Percentiles rank a stretch among this genome's conserved stretches.
phyloP scores from a whole-genome alignment of 1,140 invertebrate genomes.

The Tetramorium simillimum region DNA sequence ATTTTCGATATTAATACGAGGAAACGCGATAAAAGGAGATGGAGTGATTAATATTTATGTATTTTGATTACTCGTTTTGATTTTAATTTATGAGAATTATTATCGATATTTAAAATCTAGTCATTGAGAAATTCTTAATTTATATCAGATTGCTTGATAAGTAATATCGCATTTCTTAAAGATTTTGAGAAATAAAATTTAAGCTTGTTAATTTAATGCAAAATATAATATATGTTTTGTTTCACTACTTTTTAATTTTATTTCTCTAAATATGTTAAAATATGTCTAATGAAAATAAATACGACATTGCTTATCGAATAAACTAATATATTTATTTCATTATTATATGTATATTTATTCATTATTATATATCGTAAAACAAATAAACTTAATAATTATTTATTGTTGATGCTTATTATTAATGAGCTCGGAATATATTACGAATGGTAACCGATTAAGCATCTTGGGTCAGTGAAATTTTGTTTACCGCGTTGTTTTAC shows the following conservation, averaged over 20 bases:
- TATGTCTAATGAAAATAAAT: not conserved
- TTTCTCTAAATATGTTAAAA: not conserved
- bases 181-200: not conserved
- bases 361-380: not conserved
- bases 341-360: not conserved
- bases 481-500: not conserved
- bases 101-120: not conserved
- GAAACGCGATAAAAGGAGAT: not conserved
- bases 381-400: slow-evolving; percentile 4
- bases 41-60: not conserved
- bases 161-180: not conserved
- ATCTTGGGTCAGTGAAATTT: not conserved
- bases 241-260: not conserved
- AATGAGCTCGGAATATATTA: not conserved
- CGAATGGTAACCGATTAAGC: not conserved
- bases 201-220: not conserved
- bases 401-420: not conserved
- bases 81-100: not conserved
- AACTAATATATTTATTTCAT: not conserved
- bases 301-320: not conserved
- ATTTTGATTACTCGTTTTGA: not conserved
- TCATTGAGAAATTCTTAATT: not conserved
- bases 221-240: not conserved
- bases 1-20: not conserved
- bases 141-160: not conserved